A percentile compares a stretch with the other conserved stretches of the same genome.
phyloP scores from a whole-genome alignment of 2,888 invertebrate genomes.

The Agriopis marginaria region DNA sequence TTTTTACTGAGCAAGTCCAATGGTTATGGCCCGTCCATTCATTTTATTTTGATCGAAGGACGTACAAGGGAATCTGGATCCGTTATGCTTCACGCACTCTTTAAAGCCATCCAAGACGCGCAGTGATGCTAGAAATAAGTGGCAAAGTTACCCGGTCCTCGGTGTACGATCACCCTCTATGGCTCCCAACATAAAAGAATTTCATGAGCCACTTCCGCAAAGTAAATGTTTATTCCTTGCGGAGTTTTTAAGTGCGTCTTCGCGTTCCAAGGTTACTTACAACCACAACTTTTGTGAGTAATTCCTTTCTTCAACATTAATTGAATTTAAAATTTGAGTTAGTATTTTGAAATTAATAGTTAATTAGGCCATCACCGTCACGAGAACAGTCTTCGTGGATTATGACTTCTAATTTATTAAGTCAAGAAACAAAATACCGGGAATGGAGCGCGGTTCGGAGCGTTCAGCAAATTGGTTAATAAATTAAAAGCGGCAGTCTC shows the following conservation, averaged over 20 bases:
- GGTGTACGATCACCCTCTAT: conserved; percentile 52
- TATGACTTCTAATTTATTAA: conserved; percentile 80
- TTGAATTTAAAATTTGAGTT: conserved; percentile 45
- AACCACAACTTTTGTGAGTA: conserved; percentile 29
- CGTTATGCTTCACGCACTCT: conserved; percentile 43
- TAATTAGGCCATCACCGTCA: conserved; percentile 61
- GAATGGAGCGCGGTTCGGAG: conserved; percentile 73
- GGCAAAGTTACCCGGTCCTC: conserved; percentile 60
- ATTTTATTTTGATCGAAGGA: no score
- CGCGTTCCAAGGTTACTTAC: conserved; percentile 33
- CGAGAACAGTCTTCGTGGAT: conserved; percentile 70
- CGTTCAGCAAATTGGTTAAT: conserved; percentile 84
- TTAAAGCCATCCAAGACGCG: conserved; percentile 50
- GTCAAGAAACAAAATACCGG: conserved; percentile 81
- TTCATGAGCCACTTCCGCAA: conserved; percentile 48
- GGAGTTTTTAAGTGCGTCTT: conserved; percentile 46
- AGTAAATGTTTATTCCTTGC: conserved; percentile 46
- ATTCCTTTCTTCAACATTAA: conserved; percentile 39
- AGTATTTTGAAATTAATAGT: conserved; percentile 52
- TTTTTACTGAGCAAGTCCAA: no score
- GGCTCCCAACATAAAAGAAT: conserved; percentile 49
- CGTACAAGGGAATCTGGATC: conserved; percentile 35
- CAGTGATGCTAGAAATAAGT: conserved; percentile 61
- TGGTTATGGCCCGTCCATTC: no score
- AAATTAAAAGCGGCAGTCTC: conserved; percentile 85